Evolutionary conservation across 1,140 invertebrate species (phyloP).

Genomic region (Portunus trituberculatus): DNA sequence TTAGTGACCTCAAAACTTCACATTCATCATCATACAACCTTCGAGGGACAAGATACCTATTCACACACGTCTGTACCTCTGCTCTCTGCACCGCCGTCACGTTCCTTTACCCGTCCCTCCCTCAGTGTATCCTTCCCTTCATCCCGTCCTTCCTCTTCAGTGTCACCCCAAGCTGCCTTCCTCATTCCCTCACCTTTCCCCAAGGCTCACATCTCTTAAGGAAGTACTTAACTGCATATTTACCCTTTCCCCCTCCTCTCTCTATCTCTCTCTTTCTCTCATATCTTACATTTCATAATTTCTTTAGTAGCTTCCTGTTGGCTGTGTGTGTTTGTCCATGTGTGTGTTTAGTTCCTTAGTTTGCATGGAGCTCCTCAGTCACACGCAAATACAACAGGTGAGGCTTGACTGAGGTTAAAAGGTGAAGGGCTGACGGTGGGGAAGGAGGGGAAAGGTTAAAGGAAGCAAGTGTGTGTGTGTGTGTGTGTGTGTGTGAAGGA

Average conservation of each 20-base stretch:
- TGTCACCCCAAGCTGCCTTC: no score
- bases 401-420: neutral
- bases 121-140: no score
- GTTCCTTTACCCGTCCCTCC: neutral
- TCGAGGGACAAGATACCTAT: neutral
- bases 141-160: no score
- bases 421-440: neutral
- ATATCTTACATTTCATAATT: neutral
- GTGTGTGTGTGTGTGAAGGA: neutral
- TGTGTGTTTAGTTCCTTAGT: neutral
- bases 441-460: neutral
- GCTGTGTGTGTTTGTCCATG: no score
- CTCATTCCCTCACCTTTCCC: no score
- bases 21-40: neutral
- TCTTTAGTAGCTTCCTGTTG: no score
- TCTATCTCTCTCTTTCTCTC: neutral
- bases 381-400: neutral
- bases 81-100: neutral
- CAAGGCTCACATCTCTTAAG: no score
- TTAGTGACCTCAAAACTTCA: slow-evolving; percentile 5
- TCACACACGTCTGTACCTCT: neutral
- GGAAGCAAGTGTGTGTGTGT: neutral
- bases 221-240: neutral
- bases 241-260: neutral
- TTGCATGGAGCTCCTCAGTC: neutral